Evolutionary conservation across 2,113 vertebrate genomes (phyloP).

Genomic region (Sterrhoptilus dennistouni): DNA sequence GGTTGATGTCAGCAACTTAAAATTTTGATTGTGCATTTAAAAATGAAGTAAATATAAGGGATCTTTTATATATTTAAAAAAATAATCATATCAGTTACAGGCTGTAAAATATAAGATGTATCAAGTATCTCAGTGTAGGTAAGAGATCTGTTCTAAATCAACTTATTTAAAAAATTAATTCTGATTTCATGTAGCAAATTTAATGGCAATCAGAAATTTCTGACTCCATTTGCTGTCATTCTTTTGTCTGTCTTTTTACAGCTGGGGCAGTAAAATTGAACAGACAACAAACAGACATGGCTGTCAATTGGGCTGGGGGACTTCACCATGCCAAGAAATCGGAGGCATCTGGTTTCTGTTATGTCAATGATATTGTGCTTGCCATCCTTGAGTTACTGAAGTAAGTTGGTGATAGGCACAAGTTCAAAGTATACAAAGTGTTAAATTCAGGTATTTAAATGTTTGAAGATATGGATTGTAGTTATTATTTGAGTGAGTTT

Average conservation of each 20-base stretch:
- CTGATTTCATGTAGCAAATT: not conserved
- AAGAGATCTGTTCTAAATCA: not conserved
- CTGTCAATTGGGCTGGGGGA: constrained; percentile 86
- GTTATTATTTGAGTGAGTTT: not conserved
- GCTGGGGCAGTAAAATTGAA: constrained; percentile 87
- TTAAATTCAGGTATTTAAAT: not conserved
- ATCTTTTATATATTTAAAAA: not conserved
- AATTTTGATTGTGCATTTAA: not conserved
- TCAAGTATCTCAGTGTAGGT: not conserved
- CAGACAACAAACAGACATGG: constrained; percentile 85
- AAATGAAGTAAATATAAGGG: not conserved
- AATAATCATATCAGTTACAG: not conserved
- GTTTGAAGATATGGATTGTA: not conserved
- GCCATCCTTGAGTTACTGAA: constrained; percentile 85
- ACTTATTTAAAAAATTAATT: not conserved
- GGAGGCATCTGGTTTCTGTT: constrained; percentile 85
- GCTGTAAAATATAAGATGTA: not conserved
- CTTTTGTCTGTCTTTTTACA: constrained; percentile 18
- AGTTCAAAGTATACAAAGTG: not conserved
- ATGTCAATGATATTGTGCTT: constrained; percentile 87
- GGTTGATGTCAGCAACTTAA: not conserved
- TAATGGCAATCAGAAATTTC: not conserved
- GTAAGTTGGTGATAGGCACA: constrained; percentile 69
- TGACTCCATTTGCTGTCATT: not conserved
- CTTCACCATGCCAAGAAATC: constrained; percentile 86